These are phyloP conservation scores for Dolichallabes microphthalmus DNA, from an alignment of 2,113 vertebrate genomes.

Conservation along the genomic window DNA sequence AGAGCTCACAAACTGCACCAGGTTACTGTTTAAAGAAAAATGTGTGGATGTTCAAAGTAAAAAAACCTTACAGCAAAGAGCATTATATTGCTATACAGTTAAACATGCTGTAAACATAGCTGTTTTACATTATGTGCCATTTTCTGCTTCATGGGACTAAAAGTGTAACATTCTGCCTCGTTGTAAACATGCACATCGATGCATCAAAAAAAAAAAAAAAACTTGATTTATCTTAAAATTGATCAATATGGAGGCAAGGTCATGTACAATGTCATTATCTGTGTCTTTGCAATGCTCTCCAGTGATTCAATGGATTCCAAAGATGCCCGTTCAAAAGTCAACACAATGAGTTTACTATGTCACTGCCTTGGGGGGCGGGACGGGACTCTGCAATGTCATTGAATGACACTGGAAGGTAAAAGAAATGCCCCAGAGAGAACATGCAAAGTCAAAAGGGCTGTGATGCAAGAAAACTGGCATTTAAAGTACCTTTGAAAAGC, in stretches of 20 bases:
- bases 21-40: constrained; percentile 73
- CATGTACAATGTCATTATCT: constrained; percentile 10
- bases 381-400: constrained; percentile 1
- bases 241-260: not conserved
- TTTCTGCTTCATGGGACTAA: not conserved
- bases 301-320: not conserved
- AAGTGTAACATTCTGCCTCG: not conserved
- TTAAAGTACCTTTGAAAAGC: constrained; percentile 45
- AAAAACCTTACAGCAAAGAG: constrained; percentile 40
- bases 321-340: not conserved
- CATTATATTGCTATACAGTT: not conserved
- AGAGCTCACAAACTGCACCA: constrained; percentile 84
- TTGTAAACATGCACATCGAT: not conserved
- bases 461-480: constrained; percentile 37
- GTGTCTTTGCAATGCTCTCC: constrained; percentile 16
- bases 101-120: not conserved
- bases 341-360: not conserved
- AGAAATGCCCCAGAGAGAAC: not conserved
- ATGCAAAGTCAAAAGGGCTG: constrained; percentile 46
- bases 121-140: not conserved
- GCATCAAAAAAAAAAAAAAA: not conserved
- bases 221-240: not conserved
- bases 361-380: not conserved
- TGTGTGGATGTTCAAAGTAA: not conserved
- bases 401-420: not conserved